Conservation (phyloP, 2,113 vertebrate species). For the Bambusicola thoracicus region DNA sequence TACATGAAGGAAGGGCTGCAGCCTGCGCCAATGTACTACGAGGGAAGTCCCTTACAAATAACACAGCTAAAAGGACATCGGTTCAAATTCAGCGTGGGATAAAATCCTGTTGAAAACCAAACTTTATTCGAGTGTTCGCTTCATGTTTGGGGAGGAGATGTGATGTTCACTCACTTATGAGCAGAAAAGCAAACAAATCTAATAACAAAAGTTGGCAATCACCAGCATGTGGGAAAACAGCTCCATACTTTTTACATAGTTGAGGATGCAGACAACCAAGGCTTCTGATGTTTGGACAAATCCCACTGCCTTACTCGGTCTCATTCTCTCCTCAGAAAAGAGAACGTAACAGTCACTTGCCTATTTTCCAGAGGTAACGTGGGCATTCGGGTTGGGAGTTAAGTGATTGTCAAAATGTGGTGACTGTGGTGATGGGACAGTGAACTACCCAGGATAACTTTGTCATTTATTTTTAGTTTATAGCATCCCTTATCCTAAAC, state of each 20-base stretch:
- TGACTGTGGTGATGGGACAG: not conserved
- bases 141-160: not conserved
- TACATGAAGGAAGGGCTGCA: not conserved
- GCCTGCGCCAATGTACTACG: not conserved
- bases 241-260: not conserved
- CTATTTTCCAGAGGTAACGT: not conserved
- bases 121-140: not conserved
- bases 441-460: not conserved
- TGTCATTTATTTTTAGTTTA: not conserved
- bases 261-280: not conserved
- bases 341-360: not conserved
- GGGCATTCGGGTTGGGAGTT: not conserved
- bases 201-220: not conserved
- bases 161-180: not conserved
- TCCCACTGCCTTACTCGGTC: not conserved
- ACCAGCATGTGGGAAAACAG: not conserved
- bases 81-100: not conserved
- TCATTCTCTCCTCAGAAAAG: not conserved
- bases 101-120: not conserved
- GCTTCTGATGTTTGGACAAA: not conserved
- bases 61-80: not conserved
- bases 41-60: not conserved
- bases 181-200: not conserved
- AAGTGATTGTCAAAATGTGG: not conserved
- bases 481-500: not conserved